Evolutionary conservation across 2,113 vertebrate genomes (phyloP).

Genomic region (Heterotilapia buettikoferi): DNA sequence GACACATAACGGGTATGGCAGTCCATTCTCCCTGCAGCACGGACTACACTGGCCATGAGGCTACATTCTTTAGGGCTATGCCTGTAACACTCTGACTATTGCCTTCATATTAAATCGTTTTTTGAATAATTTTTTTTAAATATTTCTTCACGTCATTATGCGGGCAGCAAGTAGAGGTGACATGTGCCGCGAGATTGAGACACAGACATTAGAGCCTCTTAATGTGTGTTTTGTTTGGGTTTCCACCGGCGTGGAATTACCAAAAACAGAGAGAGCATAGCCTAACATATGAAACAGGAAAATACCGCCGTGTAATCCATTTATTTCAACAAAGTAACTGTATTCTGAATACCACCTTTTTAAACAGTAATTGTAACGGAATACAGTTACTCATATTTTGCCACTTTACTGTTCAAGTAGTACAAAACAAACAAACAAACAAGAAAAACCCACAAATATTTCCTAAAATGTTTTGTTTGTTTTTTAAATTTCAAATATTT

Average conservation of each 20-base stretch:
- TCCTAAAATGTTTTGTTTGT: neutral
- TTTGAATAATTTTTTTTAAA: neutral
- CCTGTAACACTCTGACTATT: neutral
- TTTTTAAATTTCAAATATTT: neutral
- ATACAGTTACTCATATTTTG: neutral
- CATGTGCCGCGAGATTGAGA: neutral
- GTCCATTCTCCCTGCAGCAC: neutral
- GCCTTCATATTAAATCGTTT: neutral
- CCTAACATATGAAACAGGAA: neutral
- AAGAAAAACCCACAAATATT: neutral
- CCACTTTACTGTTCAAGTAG: neutral
- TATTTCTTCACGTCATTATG: neutral
- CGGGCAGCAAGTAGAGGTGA: neutral
- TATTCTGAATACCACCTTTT: neutral
- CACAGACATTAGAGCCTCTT: neutral
- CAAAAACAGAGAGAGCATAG: neutral
- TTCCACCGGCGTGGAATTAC: fast-evolving
- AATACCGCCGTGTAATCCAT: fast-evolving
- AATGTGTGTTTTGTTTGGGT: fast-evolving
- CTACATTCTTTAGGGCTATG: fast-evolving
- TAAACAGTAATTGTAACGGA: fast-evolving
- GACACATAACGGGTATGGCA: fast-evolving
- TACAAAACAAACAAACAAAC: neutral
- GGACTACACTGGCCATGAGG: neutral
- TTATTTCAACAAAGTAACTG: neutral